A percentile compares a stretch with the other conserved stretches of the same genome.
These are phyloP conservation scores for Drosophila erecta DNA, from an alignment of 1,140 invertebrate genomes.

Conservation along the genomic window DNA sequence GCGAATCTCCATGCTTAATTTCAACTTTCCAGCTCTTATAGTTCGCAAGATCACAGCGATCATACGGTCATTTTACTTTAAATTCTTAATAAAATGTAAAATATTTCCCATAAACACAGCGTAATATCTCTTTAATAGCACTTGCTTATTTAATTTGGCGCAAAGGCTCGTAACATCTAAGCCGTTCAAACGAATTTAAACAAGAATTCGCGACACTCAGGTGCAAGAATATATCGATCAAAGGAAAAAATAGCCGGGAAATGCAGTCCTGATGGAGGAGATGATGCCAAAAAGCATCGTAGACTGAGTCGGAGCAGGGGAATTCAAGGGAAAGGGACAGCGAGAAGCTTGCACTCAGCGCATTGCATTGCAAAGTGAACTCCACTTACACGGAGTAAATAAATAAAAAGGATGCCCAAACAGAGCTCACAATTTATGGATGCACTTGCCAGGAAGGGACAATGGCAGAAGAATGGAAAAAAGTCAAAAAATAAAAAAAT, in stretches of 20 bases:
- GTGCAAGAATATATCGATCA: slow-evolving; percentile 18
- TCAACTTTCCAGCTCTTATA: no score
- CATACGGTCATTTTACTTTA: no score
- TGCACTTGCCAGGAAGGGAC: slow-evolving; percentile 47
- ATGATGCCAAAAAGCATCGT: slow-evolving; percentile 24
- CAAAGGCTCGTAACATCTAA: background rate
- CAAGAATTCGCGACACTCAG: slow-evolving; percentile 11
- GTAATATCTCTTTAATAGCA: no score
- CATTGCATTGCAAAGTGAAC: slow-evolving; percentile 61
- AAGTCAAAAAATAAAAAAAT: background rate
- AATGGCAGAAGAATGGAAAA: slow-evolving; percentile 22
- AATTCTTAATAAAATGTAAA: no score
- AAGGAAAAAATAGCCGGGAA: background rate
- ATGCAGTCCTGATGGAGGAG: slow-evolving; percentile 15
- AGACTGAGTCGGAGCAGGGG: background rate
- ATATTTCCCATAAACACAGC: no score
- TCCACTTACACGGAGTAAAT: slow-evolving; percentile 71
- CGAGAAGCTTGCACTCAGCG: slow-evolving; percentile 62
- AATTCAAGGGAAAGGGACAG: slow-evolving; percentile 25
- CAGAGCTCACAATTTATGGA: slow-evolving; percentile 55
- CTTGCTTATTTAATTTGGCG: background rate
- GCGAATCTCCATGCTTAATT: no score
- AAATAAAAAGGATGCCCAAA: slow-evolving; percentile 61
- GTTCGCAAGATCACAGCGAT: no score
- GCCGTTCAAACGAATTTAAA: slow-evolving; percentile 5